Conservation (phyloP, 2,797 vertebrate genomes). For the Sebastes goodei region DNA sequence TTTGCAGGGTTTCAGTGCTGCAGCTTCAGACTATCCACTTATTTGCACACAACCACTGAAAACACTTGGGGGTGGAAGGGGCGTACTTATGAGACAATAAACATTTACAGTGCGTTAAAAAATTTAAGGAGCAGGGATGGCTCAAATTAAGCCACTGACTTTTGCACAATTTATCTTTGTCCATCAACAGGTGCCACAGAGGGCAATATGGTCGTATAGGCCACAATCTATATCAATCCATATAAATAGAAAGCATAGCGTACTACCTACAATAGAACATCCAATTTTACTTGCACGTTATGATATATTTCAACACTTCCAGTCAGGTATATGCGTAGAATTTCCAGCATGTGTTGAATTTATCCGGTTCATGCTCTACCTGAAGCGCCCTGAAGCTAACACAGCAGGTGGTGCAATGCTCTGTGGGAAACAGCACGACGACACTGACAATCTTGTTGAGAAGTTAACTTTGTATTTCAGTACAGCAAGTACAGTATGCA, state of each 20-base stretch:
- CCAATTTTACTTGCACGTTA: not conserved
- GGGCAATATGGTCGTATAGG: not conserved
- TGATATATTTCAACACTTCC: not conserved
- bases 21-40: not conserved
- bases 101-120: conserved; percentile 43
- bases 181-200: not conserved
- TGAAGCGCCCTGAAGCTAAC: conserved; percentile 1
- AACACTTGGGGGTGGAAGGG: conserved; percentile 9
- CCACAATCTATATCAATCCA: not conserved
- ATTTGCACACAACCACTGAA: conserved; percentile 20
- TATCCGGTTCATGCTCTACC: not conserved
- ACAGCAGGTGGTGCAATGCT: not conserved
- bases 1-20: not conserved
- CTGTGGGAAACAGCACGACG: not conserved
- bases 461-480: conserved; percentile 1
- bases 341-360: not conserved
- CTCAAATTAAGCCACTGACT: conserved; percentile 22
- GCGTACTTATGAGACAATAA: conserved; percentile 37
- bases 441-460: not conserved
- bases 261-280: not conserved
- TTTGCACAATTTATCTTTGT: not conserved
- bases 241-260: not conserved
- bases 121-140: conserved; percentile 5
- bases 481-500: not conserved
- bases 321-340: not conserved